Conservation (phyloP, 2,888 invertebrate species). For the Ceramica pisi region DNA sequence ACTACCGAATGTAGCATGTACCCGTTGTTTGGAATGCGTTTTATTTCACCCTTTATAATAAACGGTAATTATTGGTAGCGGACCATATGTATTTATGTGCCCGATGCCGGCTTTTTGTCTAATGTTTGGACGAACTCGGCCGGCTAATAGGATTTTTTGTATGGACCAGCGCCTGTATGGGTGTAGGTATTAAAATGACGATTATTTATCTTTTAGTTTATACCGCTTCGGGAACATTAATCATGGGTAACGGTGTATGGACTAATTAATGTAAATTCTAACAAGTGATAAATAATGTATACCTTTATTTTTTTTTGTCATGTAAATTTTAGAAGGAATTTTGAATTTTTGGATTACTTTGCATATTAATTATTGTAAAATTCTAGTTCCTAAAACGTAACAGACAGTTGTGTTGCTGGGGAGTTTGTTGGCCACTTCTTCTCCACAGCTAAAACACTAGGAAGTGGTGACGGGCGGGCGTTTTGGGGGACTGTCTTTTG, state of each 20-base stretch:
- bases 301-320: too few species aligned
- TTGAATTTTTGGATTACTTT: too few species aligned
- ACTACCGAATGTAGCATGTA: conserved; percentile 86
- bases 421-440: too few species aligned
- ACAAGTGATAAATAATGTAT: too few species aligned
- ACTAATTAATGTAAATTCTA: conserved; percentile 70
- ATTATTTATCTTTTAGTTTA: conserved; percentile 81
- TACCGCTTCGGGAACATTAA: conserved; percentile 76
- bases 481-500: too few species aligned
- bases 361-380: too few species aligned
- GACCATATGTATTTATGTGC: conserved; percentile 75
- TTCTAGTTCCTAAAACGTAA: too few species aligned
- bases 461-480: too few species aligned
- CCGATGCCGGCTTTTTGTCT: conserved; percentile 81
- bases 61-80: conserved; percentile 87
- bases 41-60: conserved; percentile 87
- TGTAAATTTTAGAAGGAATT: too few species aligned
- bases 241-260: conserved; percentile 75
- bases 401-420: too few species aligned
- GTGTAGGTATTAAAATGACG: conserved; percentile 84
- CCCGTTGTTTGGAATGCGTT: conserved; percentile 83
- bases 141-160: conserved; percentile 87
- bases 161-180: conserved; percentile 70
- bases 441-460: too few species aligned
- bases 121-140: conserved; percentile 81